Evolutionary conservation across 2,113 vertebrate species (phyloP).

Genomic region (Carollia perspicillata): DNA sequence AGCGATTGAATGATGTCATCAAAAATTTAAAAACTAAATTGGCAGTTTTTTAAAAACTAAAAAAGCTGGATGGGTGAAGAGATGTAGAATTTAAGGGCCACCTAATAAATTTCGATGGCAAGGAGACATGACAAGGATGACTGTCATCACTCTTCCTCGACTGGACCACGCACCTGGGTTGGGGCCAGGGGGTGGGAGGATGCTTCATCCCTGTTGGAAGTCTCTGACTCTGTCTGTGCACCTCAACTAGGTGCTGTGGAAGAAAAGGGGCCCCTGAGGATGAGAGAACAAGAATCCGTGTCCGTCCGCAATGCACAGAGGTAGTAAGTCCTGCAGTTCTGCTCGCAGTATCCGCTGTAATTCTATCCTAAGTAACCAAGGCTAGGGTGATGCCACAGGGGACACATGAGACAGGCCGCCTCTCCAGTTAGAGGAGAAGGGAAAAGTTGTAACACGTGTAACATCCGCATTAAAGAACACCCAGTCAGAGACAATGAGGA

Average conservation of each 20-base stretch:
- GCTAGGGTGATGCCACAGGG: neutral
- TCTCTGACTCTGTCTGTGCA: neutral
- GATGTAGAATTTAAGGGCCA: neutral
- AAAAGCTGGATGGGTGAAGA: no score
- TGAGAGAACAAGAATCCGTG: neutral
- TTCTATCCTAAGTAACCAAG: neutral
- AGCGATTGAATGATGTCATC: neutral
- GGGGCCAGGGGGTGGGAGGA: no score
- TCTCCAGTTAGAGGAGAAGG: neutral
- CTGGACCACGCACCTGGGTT: neutral
- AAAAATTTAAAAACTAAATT: neutral
- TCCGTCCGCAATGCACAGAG: neutral
- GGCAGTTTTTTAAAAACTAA: no score
- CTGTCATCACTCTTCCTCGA: neutral
- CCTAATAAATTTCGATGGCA: neutral
- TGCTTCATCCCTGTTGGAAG: neutral
- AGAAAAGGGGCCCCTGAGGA: neutral
- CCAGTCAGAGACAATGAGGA: conserved; percentile 66
- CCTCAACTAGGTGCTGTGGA: neutral
- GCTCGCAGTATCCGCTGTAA: neutral
- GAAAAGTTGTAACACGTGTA: neutral
- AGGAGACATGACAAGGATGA: neutral
- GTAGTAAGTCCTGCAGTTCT: neutral
- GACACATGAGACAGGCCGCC: neutral
- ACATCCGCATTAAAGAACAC: conserved; percentile 53